These are phyloP conservation scores for Solen grandis DNA, from an alignment of 1,140 invertebrate species.

Conservation along the genomic window DNA sequence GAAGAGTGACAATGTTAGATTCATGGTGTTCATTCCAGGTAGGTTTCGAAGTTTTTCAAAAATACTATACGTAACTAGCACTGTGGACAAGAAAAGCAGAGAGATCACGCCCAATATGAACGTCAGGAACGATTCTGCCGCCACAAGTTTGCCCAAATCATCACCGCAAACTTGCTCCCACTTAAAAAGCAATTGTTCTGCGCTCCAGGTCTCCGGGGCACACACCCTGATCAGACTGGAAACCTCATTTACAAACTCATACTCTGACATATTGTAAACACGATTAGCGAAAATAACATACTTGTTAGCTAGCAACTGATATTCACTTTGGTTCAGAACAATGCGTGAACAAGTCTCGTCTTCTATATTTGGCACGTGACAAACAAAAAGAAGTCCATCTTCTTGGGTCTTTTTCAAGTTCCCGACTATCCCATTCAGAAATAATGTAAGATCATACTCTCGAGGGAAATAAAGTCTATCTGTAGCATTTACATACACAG, in stretches of 20 bases:
- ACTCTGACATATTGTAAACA: slow-evolving; percentile 64
- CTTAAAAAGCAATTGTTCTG: slow-evolving; percentile 2
- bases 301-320: slow-evolving; percentile 64
- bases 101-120: slow-evolving; percentile 74
- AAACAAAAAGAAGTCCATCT: slow-evolving; percentile 66
- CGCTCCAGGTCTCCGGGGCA: slow-evolving; percentile 60
- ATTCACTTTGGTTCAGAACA: slow-evolving; percentile 80
- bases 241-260: slow-evolving; percentile 63
- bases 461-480: slow-evolving; percentile 65
- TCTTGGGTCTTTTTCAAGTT: slow-evolving; percentile 53
- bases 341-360: slow-evolving; percentile 77
- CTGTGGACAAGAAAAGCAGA: slow-evolving; percentile 67
- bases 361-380: slow-evolving; percentile 69
- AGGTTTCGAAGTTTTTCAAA: slow-evolving; percentile 82
- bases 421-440: slow-evolving; percentile 61
- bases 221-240: slow-evolving; percentile 63
- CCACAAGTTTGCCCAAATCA: slow-evolving; percentile 53
- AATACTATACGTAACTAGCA: slow-evolving; percentile 80
- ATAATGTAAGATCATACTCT: slow-evolving; percentile 71
- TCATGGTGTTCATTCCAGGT: slow-evolving; percentile 83
- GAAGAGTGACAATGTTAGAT: slow-evolving; percentile 81
- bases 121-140: slow-evolving; percentile 70
- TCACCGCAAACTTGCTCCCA: slow-evolving; percentile 54
- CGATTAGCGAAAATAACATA: slow-evolving; percentile 62
- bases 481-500: slow-evolving; percentile 69